Base-by-base conservation (phyloP, 2,888 invertebrate species). In the Athetis lepigone region DNA sequence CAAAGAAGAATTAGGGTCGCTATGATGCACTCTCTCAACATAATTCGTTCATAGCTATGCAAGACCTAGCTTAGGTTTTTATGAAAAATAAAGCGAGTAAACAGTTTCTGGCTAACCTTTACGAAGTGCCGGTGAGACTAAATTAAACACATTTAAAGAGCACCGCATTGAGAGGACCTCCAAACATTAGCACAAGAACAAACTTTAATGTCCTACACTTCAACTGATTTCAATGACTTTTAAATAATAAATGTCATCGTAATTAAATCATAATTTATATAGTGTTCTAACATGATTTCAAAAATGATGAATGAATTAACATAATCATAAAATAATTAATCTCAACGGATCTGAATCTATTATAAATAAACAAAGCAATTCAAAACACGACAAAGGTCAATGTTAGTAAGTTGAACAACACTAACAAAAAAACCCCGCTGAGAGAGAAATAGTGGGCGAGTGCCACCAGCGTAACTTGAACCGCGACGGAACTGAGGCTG, bases 331-430 rank as follows among this genome's bases (percentile, higher is more conserved):
- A n/a, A n/a, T n/a, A n/a, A n/a, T n/a, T n/a, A 52, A 56, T 42
- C 16, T 21, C 23, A 56, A 47, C 23, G 23, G 37, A 23, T 42
- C 18, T 29, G 39, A 58, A 75, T 61, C 19, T 60, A 40, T 61
- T 46, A 33, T 2, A 16, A 43, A 47, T 39, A 40, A 55, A n/a
- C n/a, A n/a, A 37, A 37, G 29, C 42, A 37, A 70, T 49, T 45
- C 45, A 42, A 45, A 33, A 43, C 49, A 42, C 61, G 27, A 45
- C 40, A 52, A 63, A 68, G 60, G 64, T 72, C 61, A 61, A 51
- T 68, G 63, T 51, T 57, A 70, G 52, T 49, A 36, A 50, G 40
- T 59, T 56, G 36, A 59, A 63, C 63, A 76, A 64, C 64, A 70
- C 13, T 40, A 45, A 74, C 55, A 56, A 59, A 27, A 47, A 43